These are phyloP conservation scores for Ditula angustiorana DNA, from an alignment of 2,888 invertebrate species.

Conservation along the genomic window DNA sequence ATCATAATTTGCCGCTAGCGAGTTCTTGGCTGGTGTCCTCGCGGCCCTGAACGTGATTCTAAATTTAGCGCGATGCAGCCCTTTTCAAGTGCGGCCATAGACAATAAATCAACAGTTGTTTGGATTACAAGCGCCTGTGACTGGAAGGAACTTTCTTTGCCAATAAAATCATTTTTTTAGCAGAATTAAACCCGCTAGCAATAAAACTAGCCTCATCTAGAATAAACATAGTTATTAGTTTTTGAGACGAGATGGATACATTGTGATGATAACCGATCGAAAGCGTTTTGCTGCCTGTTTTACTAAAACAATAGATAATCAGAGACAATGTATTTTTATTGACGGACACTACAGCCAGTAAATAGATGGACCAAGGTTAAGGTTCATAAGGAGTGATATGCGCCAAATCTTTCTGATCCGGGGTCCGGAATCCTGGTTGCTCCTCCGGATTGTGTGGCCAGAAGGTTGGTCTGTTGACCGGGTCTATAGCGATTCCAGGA, in stretches of 20 bases:
- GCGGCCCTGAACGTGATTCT: conserved; percentile 72
- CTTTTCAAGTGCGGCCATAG: conserved; percentile 57
- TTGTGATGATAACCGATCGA: too few relatives aligned
- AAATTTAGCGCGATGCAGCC: conserved; percentile 69
- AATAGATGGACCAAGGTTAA: background rate
- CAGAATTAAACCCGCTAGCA: background rate
- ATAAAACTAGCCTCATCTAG: background rate
- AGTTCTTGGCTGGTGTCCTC: conserved; percentile 71
- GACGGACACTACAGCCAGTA: background rate
- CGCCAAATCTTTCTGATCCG: conserved; percentile 48
- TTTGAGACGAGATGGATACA: too few relatives aligned
- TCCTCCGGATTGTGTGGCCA: conserved; percentile 76
- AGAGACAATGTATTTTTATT: background rate
- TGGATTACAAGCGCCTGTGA: conserved; percentile 49
- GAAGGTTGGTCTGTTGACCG: conserved; percentile 66
- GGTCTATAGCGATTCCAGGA: conserved; percentile 60
- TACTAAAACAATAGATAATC: background rate
- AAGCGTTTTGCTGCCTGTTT: too few relatives aligned
- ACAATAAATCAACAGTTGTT: conserved; percentile 70
- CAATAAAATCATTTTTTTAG: conserved; percentile 15
- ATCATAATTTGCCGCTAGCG: conserved; percentile 77
- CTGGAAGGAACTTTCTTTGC: conserved; percentile 11
- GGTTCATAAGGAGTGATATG: conserved; percentile 36
- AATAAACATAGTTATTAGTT: too few relatives aligned
- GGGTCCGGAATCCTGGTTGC: conserved; percentile 61